These are phyloP conservation scores for Zophobas morio DNA, from an alignment of 1,140 invertebrate genomes.

Conservation along the genomic window DNA sequence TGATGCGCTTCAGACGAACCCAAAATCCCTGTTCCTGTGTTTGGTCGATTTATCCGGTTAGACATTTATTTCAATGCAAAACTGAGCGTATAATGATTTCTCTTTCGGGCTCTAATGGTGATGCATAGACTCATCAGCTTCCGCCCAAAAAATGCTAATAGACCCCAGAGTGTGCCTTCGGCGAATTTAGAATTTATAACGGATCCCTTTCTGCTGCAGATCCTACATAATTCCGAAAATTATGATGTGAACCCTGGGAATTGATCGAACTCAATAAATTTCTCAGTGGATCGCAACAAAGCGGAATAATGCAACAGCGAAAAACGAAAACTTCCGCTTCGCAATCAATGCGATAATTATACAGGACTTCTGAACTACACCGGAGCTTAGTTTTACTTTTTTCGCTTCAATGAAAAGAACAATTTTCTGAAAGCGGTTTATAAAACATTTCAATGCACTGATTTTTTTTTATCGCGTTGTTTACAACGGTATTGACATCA, in stretches of 20 bases:
- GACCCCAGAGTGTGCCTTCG: not conserved
- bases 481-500: too few relatives aligned
- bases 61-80: too few relatives aligned
- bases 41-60: too few relatives aligned
- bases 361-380: too few relatives aligned
- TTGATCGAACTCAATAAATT: constrained; percentile 29
- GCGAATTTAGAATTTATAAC: constrained; percentile 21
- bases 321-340: not conserved
- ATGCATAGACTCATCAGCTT: not conserved
- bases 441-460: too few relatives aligned
- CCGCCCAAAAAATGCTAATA: not conserved
- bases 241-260: constrained; percentile 30
- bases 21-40: too few relatives aligned
- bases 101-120: too few relatives aligned
- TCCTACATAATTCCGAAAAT: constrained; percentile 35
- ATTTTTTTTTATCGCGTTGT: too few relatives aligned
- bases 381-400: too few relatives aligned
- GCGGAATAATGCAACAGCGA: constrained; percentile 19
- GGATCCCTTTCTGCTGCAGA: constrained; percentile 18
- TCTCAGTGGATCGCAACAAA: constrained; percentile 15
- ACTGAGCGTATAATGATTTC: too few relatives aligned
- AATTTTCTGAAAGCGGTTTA: too few relatives aligned
- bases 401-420: too few relatives aligned
- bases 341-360: not conserved
- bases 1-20: not conserved